Evolutionary conservation across 2,797 vertebrate species (phyloP), one percentile per base, ranked within the genome.

Genomic region (Xyrichtys novacula): DNA sequence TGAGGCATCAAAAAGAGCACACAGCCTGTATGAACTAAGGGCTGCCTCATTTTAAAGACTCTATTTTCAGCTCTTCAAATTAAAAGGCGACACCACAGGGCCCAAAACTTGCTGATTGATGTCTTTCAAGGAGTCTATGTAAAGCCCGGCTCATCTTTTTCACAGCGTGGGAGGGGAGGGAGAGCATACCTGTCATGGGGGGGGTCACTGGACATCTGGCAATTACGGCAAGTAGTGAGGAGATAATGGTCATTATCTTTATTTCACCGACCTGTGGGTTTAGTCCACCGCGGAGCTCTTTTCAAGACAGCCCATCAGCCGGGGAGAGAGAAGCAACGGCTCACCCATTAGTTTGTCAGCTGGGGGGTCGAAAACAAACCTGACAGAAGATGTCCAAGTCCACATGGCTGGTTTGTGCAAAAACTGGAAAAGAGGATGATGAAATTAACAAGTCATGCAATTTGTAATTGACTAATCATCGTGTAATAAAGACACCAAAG

Each of bases 191-290:
- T 88, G 81, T 71, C 20, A 6, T 6, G 38, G 42, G 12, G 42
- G 43, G 46, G 65, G 64, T 77, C 73, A 64, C 55, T 10, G 60
- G 84, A 76, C 83, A 80, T 81, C 63, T 77, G 75, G 78, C 77
- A 85, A 80, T 90, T 85, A 84, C 23, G 6, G 53, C 60, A 67
- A 87, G 74, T 53, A 31, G 65, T 29, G 60, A 86, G 68, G 65
- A 74, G 80, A 84, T 83, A 89, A 85, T 85, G 87, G 55, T 72
- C 70, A 73, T 88, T 87, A 85, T 88, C 75, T 85, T 88, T 82
- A 83, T 85, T 83, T 86, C 79, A 66, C 48, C 71, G 54, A 79
- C 80, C 73, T 58, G 76, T 85, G 70, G 81, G 60, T 54, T 78
- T 19, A 19, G 60, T 70, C 71, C 59, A 17, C 20, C 19, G 6